Conservation (phyloP, 2,888 invertebrate genomes). For the Pseudolycoriella hygida region DNA sequence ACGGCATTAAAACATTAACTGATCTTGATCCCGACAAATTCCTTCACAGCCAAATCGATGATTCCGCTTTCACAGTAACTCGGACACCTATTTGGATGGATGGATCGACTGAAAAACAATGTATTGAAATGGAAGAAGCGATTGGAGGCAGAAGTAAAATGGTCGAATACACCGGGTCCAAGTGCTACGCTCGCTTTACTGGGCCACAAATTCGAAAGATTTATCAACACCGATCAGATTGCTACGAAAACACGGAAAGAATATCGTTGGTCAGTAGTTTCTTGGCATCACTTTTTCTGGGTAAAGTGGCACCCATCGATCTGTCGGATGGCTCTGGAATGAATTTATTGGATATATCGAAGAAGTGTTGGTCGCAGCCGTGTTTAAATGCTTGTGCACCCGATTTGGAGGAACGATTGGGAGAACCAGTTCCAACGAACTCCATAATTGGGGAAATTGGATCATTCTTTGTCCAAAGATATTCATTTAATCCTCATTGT, state of each 20-base stretch:
- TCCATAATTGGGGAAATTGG: constrained; percentile 54
- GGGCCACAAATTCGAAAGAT: constrained; percentile 89
- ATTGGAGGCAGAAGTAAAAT: constrained; percentile 43
- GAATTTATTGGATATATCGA: constrained; percentile 77
- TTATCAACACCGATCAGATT: constrained; percentile 45
- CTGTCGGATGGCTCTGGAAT: constrained; percentile 88
- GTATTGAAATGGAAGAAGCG: constrained; percentile 58
- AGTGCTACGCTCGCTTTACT: constrained; percentile 46
- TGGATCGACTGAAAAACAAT: constrained; percentile 54
- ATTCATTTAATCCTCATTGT: constrained; percentile 67
- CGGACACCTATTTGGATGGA: constrained; percentile 97
- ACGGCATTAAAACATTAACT: constrained; percentile 44
- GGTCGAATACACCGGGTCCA: constrained; percentile 26
- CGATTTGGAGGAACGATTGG: constrained; percentile 53
- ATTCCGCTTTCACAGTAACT: constrained; percentile 53
- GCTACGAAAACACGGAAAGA: constrained; percentile 60
- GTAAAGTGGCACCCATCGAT: constrained; percentile 80
- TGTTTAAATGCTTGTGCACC: constrained; percentile 65
- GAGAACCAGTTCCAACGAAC: constrained; percentile 51
- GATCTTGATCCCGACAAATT: constrained; percentile 55
- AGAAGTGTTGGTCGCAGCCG: constrained; percentile 54
- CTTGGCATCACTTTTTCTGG: constrained; percentile 71
- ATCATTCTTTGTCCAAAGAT: constrained; percentile 67
- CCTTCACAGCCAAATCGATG: constrained; percentile 65
- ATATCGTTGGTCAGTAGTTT: constrained; percentile 92